Percentiles rank a stretch among this genome's conserved stretches.
Conservation (phyloP, 2,888 invertebrate species). For the Ametastegia equiseti region DNA sequence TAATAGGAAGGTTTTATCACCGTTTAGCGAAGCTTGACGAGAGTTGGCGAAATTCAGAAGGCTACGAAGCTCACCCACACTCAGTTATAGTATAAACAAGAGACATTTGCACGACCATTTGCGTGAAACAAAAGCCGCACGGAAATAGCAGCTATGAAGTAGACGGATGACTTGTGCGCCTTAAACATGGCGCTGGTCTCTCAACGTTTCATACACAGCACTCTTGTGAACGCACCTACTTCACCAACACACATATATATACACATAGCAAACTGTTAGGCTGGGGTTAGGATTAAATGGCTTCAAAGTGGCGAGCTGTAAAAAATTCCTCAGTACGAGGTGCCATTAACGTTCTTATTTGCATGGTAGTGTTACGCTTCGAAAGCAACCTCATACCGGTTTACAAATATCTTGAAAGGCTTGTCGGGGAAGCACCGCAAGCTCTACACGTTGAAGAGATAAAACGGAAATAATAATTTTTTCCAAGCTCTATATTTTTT, state of each 20-base stretch:
- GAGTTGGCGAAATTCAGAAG: slow-evolving; percentile 37
- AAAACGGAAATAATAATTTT: neutral
- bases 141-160: slow-evolving; percentile 44
- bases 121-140: slow-evolving; percentile 40
- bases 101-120: slow-evolving; percentile 44
- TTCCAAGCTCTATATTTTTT: slow-evolving; percentile 56
- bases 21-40: slow-evolving; percentile 34
- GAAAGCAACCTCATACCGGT: neutral
- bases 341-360: neutral
- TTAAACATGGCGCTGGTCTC: slow-evolving; percentile 30
- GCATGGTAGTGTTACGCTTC: slow-evolving; percentile 2
- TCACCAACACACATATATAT: neutral
- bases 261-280: neutral
- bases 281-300: neutral
- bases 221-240: neutral
- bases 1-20: slow-evolving; percentile 41
- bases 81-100: slow-evolving; percentile 40
- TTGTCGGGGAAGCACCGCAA: neutral
- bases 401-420: neutral
- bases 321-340: neutral
- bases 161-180: slow-evolving; percentile 40
- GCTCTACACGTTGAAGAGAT: neutral
- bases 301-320: neutral
- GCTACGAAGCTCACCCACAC: slow-evolving; percentile 20
- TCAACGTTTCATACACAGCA: slow-evolving; percentile 9